These are phyloP conservation scores for Magallana gigas DNA, from an alignment of 1,140 invertebrate genomes.

Conservation along the genomic window DNA sequence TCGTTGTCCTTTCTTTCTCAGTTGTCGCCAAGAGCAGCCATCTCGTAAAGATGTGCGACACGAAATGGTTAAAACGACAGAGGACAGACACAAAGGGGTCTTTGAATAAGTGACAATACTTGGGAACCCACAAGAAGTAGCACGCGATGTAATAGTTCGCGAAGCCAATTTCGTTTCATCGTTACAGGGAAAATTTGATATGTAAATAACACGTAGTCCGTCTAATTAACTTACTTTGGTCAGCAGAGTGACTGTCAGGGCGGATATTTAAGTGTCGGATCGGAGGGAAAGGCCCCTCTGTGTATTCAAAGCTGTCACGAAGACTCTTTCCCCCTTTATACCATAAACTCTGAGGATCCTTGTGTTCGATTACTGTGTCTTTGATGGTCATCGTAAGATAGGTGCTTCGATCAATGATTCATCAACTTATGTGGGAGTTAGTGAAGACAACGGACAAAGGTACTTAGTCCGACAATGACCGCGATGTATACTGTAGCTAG, in stretches of 20 bases:
- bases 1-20: no score
- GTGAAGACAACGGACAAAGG: background rate
- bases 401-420: background rate
- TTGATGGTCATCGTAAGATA: background rate
- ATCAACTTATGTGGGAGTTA: background rate
- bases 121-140: background rate
- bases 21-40: no score
- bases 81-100: background rate
- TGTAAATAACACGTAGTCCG: slow-evolving; percentile 31
- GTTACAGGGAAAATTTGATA: slow-evolving; percentile 24
- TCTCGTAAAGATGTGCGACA: background rate
- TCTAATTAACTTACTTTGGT: slow-evolving; percentile 34
- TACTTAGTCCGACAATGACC: background rate
- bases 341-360: background rate
- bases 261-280: slow-evolving; percentile 23
- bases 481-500: no score
- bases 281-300: slow-evolving; percentile 7
- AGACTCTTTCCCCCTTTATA: background rate
- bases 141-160: slow-evolving; percentile 21
- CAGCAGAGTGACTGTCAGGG: background rate
- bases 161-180: slow-evolving; percentile 27
- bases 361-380: background rate
- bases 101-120: background rate
- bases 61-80: background rate
- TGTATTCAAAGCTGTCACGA: slow-evolving; percentile 3